Base-by-base conservation (phyloP, 1,140 invertebrate species). In the Chlorops oryzae region DNA sequence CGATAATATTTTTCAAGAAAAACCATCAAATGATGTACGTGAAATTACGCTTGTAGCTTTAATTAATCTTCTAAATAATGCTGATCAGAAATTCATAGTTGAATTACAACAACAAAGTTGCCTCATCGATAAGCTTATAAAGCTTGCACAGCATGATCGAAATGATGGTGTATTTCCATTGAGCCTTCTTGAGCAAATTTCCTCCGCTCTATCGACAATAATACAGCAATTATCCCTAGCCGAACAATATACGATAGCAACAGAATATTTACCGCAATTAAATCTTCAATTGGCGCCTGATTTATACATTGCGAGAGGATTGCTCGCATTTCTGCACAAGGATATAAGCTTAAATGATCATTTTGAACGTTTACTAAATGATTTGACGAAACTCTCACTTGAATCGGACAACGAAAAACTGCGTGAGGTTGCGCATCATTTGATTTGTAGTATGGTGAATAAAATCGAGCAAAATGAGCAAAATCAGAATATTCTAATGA, bases 381-480 rank as follows among this genome's bases (percentile, higher is more conserved):
- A 72, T 51, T 49, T 72, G 0, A 70, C 63, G 2, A 22, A 66
- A 22, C 37, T 68, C 5, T 68, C 68, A 0, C 39, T 72, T 1
- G 57, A 2, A 12, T 46, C 53, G 0, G 56, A 67, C 12, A 56
- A 47, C 21, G 61, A 66, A 32, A 50, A 62, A 24, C 18, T 68
- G 27, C 61, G 64, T 7, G 37, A 34, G 5, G 60, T 63, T 15
- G 57, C 63, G 6, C 62, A 68, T 54, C 63, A 62, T 18, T 50
- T 72, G 47, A 50, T 72, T 10, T 72, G 70, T 32, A 70, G 65
- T 32, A 41, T 72, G 50, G 62, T 70, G 17, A 72, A 72, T 25
- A 70, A 65, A 45, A 61, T 60, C 46, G 61, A 66, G 10, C 48
- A 56, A 17, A 61, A 45, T 5, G 41, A 54, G 5, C 35, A 43